A percentile compares a stretch with the other conserved stretches of the same genome.
phyloP scores from a whole-genome alignment of 2,888 invertebrate genomes.

The Pocota personata region DNA sequence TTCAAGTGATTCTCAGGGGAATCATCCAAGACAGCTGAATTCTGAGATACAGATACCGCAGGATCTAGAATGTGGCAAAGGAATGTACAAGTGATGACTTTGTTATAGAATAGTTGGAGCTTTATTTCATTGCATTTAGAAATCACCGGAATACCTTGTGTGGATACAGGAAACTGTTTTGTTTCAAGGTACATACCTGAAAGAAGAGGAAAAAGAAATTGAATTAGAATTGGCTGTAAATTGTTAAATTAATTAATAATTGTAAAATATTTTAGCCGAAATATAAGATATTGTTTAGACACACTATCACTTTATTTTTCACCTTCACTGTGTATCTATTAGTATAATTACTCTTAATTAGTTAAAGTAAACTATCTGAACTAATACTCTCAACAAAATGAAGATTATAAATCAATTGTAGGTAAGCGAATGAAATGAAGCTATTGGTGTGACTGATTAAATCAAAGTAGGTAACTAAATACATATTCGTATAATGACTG shows the following conservation, averaged over 20 bases:
- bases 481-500: neutral
- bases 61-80: constrained; percentile 31
- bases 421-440: neutral
- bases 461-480: neutral
- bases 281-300: too few species aligned
- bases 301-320: neutral
- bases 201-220: constrained; percentile 21
- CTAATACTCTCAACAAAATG: neutral
- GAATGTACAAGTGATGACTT: constrained; percentile 34
- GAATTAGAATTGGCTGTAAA: neutral
- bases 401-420: neutral
- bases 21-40: neutral
- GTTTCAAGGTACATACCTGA: constrained; percentile 38
- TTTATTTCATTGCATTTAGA: neutral
- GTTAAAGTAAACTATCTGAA: neutral
- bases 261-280: too few species aligned
- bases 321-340: neutral
- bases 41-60: constrained; percentile 20
- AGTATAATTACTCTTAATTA: neutral
- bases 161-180: neutral
- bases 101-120: neutral
- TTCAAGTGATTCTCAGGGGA: constrained; percentile 55
- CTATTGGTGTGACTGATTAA: constrained; percentile 10
- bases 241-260: too few species aligned
- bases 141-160: neutral